Percentiles rank a stretch among this genome's conserved stretches.
phyloP scores from a whole-genome alignment of 1,140 invertebrate genomes.

The Dinothrombium tinctorium region DNA sequence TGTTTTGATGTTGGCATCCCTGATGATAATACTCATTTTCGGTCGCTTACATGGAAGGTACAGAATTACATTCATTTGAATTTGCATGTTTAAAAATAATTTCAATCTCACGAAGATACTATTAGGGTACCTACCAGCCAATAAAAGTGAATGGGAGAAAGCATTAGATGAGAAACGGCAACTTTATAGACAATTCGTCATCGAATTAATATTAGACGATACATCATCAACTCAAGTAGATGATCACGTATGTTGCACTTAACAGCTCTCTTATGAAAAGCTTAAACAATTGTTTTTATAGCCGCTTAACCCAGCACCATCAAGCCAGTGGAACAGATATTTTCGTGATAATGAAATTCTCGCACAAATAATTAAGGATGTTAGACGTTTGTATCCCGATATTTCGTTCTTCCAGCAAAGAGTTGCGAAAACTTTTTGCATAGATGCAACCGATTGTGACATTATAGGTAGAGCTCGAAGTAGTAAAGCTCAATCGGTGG shows the following conservation, averaged over 20 bases:
- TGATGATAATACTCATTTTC: constrained; percentile 8
- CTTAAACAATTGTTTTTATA: constrained; percentile 3
- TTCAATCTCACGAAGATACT: constrained; percentile 4
- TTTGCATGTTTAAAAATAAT: not conserved
- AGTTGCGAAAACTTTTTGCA: constrained; percentile 42
- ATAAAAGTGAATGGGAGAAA: constrained; percentile 8
- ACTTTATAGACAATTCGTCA: constrained; percentile 40
- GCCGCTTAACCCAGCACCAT: constrained; percentile 60
- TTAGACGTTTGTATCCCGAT: constrained; percentile 73
- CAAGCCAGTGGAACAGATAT: constrained; percentile 73
- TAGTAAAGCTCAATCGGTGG: constrained; percentile 5
- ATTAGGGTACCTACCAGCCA: constrained; percentile 7
- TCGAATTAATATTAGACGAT: constrained; percentile 28
- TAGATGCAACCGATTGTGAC: too few relatives aligned
- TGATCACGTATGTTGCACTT: constrained; percentile 12
- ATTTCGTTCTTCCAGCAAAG: constrained; percentile 89
- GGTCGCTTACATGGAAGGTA: constrained; percentile 10
- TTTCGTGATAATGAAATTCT: constrained; percentile 93
- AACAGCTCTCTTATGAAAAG: not conserved
- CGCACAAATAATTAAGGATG: constrained; percentile 90
- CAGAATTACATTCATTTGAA: too few relatives aligned
- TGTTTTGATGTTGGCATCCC: constrained; percentile 8
- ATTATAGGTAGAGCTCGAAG: constrained; percentile 30
- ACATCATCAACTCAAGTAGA: constrained; percentile 14
- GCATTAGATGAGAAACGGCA: constrained; percentile 10